Percentiles rank a stretch among this genome's conserved stretches.
Conservation (phyloP, 2,113 vertebrate genomes). For the Nerophis ophidion region DNA sequence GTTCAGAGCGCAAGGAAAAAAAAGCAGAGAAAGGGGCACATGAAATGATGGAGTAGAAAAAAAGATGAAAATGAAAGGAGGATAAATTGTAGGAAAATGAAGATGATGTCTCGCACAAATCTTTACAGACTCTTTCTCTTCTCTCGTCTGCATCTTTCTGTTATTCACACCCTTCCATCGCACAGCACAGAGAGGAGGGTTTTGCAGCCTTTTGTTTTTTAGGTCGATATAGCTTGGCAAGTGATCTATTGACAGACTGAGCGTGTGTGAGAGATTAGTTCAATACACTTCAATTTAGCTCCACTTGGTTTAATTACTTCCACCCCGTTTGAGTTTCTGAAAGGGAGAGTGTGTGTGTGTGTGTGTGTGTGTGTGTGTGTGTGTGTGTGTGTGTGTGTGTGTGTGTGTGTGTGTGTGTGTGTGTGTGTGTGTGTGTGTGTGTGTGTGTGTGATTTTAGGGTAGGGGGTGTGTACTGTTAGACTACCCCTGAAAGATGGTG, state of each 20-base stretch:
- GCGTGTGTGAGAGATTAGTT: slow-evolving; percentile 63
- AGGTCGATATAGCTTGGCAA: slow-evolving; percentile 58
- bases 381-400: slow-evolving; percentile 29
- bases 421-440: slow-evolving; percentile 29
- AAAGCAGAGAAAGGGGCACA: not conserved
- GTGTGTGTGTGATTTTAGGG: slow-evolving; percentile 18
- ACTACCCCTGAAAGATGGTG: slow-evolving; percentile 33
- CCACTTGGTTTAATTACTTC: slow-evolving; percentile 70
- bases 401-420: slow-evolving; percentile 25
- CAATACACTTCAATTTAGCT: slow-evolving; percentile 70
- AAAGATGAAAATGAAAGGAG: not conserved
- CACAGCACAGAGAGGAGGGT: slow-evolving; percentile 35
- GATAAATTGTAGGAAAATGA: not conserved
- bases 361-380: slow-evolving; percentile 25
- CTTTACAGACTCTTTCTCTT: slow-evolving; percentile 2
- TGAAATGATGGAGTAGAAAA: slow-evolving; percentile 3
- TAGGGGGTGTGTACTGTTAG: slow-evolving; percentile 29
- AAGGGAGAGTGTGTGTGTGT: slow-evolving; percentile 28
- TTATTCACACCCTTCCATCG: slow-evolving; percentile 4
- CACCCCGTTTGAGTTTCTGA: slow-evolving; percentile 30
- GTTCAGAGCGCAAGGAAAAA: slow-evolving; percentile 25
- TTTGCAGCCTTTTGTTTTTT: slow-evolving; percentile 34
- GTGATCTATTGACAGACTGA: slow-evolving; percentile 61
- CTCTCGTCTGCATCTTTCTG: slow-evolving; percentile 1
- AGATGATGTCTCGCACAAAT: slow-evolving; percentile 6